Base-by-base conservation (phyloP, 2,113 vertebrate genomes). In the Myrmecobius fasciatus region DNA sequence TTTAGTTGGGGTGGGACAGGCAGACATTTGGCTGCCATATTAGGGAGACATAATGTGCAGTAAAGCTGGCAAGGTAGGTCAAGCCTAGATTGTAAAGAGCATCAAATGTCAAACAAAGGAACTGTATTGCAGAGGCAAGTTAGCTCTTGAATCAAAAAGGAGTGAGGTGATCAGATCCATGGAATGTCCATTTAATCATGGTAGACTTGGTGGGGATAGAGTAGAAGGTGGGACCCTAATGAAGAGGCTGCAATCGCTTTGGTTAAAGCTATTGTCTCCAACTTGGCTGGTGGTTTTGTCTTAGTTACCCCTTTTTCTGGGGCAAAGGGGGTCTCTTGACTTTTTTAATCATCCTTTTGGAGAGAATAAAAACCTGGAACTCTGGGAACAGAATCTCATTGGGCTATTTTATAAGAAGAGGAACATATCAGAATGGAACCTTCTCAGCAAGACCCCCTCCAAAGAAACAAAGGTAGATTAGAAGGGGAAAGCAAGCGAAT, bases 341-440 rank as follows among this genome's bases (percentile, higher is more conserved):
- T 31, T 89, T 93, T 94, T 91, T 96, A 91, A 96, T 88, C 90
- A 91, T 49, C 51, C 83, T 95, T 53, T 89, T 90, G 75, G 92
- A 96, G 20, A 91, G 93, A 93, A 60, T 97, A 75, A 97, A 98
- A 98, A 47, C 31, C 28, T 95, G 28, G 89, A 96, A 96, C 48
- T 92, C 51, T 56, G 47, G 49, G 12, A 96, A 53, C 49, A 94
- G 67, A 83, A 88, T 94, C 14, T 96, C 90, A 96, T 95, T 97
- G 17, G 97, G 92, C 43, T 92, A 91, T 92, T 56, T n/a, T 67
- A 36, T 92, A 90, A 43, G 26, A 60, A 52, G 95, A 53, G 48
- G 5, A 56, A 31, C 49, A 91, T 92, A 94, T 95, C 90, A 36
- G 54, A 93, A 97, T 89, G 52, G 8, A 95, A 93, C 93, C 95